These are phyloP conservation scores for Dinomys branickii DNA, from an alignment of 2,113 vertebrate species.

Conservation along the genomic window DNA sequence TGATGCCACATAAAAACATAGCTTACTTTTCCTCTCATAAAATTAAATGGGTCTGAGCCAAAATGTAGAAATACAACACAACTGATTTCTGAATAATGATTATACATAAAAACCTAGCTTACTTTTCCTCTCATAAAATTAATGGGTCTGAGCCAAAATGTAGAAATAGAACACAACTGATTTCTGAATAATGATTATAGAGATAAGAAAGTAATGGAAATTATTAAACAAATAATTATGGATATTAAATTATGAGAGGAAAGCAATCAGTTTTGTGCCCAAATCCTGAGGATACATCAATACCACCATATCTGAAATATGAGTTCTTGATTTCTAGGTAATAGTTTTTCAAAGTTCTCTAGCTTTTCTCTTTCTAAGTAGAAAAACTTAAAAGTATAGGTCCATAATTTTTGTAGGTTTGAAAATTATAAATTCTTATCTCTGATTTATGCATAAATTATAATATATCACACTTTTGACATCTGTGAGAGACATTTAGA, in stretches of 20 bases:
- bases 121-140: constrained; percentile 7
- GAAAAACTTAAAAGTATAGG: not conserved
- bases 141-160: not conserved
- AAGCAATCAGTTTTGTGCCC: not conserved
- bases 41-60: not conserved
- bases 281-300: not conserved
- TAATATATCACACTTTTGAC: not conserved
- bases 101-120: constrained; percentile 19
- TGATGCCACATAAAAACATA: constrained; percentile 1
- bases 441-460: not conserved
- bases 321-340: constrained; percentile 8
- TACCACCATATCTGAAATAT: not conserved
- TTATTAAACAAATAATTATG: not conserved
- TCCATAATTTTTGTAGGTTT: constrained; percentile 42
- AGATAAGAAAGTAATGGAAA: constrained; percentile 17
- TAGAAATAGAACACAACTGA: not conserved
- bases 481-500: not conserved
- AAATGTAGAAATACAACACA: not conserved
- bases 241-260: not conserved
- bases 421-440: not conserved
- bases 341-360: not conserved
- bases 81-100: not conserved
- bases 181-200: constrained; percentile 9
- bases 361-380: constrained; percentile 11
- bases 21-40: not conserved